These are phyloP conservation scores for Pandemis corylana DNA, from an alignment of 2,888 invertebrate species.

Conservation along the genomic window DNA sequence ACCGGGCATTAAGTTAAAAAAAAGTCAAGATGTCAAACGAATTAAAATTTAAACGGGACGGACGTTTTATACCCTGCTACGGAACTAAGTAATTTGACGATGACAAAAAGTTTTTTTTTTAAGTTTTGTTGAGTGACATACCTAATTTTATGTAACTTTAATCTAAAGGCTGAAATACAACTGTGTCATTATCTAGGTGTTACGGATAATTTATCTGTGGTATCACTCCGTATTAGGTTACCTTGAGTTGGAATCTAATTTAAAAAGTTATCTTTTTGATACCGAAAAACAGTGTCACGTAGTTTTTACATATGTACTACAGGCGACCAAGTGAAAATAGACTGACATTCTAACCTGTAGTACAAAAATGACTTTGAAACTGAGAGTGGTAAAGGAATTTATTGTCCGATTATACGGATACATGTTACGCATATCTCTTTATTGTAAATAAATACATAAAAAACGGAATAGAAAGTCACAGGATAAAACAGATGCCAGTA, in stretches of 20 bases:
- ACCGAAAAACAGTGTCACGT: neutral
- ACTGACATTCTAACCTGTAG: too few species aligned
- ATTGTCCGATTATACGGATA: too few species aligned
- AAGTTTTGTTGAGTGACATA: neutral
- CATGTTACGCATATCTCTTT: too few species aligned
- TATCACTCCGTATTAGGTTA: neutral
- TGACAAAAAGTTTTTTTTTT: neutral
- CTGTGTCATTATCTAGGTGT: neutral
- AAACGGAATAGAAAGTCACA: too few species aligned
- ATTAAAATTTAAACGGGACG: neutral
- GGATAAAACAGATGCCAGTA: too few species aligned
- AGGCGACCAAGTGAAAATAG: too few species aligned
- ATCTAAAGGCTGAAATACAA: neutral
- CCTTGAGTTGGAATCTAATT: slow-evolving; percentile 3
- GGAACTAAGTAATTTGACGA: neutral
- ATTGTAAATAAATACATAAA: too few species aligned
- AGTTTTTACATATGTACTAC: neutral
- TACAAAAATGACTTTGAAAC: too few species aligned
- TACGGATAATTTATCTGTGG: slow-evolving; percentile 7
- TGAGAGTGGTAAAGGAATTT: too few species aligned
- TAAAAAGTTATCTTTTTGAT: slow-evolving; percentile 4
- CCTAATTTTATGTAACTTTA: too few species aligned
- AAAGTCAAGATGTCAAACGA: neutral
- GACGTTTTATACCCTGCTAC: neutral
- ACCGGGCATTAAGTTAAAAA: slow-evolving; percentile 8